These are phyloP conservation scores for Xiphophorus birchmanni DNA, from an alignment of 2,797 vertebrate genomes.

Conservation along the genomic window DNA sequence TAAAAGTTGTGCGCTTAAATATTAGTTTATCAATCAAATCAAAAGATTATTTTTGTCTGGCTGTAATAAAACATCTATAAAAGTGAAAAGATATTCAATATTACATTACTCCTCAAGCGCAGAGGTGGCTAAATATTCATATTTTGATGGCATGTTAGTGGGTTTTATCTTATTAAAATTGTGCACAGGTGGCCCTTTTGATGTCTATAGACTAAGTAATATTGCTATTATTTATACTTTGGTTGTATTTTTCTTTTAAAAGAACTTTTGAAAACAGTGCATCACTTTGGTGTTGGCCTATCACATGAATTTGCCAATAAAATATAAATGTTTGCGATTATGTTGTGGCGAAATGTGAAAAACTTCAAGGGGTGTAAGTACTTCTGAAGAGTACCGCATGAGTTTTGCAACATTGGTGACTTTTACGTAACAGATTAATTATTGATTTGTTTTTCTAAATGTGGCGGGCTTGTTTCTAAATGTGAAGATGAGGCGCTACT, in stretches of 20 bases:
- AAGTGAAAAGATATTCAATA: neutral
- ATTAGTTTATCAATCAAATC: no score
- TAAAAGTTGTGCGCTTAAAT: no score
- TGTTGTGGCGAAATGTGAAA: neutral
- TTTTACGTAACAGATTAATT: slow-evolving; percentile 10
- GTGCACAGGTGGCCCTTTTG: no score
- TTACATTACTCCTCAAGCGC: neutral
- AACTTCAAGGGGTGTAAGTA: neutral
- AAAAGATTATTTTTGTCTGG: no score
- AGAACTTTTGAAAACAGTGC: neutral
- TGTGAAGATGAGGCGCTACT: slow-evolving; percentile 27
- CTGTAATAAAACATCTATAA: no score
- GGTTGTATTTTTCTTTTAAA: neutral
- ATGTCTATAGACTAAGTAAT: no score
- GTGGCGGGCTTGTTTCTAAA: slow-evolving; percentile 18
- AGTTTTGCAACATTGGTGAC: slow-evolving; percentile 29
- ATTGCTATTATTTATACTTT: neutral
- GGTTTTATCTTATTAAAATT: no score
- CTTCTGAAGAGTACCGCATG: neutral
- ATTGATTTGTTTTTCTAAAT: slow-evolving; percentile 11
- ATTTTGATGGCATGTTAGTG: no score
- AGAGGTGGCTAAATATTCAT: no score
- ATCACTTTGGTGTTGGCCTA: neutral
- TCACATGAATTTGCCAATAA: neutral
- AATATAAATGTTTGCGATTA: neutral